Conservation (phyloP, 2,113 vertebrate species). For the Cinclus mexicanus region DNA sequence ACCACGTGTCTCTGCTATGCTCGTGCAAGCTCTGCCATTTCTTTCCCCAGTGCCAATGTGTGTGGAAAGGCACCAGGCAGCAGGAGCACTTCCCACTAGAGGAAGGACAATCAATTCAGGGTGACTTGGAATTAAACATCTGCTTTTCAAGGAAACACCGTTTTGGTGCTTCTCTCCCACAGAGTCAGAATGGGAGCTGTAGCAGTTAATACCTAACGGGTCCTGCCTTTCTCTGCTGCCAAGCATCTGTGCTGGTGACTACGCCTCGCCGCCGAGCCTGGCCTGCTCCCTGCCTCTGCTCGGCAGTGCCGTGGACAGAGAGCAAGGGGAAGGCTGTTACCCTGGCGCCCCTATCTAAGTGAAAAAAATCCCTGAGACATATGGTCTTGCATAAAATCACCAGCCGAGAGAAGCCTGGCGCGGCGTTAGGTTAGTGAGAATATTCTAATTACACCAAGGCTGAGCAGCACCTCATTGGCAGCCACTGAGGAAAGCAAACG, state of each 20-base stretch:
- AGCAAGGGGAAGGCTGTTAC: neutral
- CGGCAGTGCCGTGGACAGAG: neutral
- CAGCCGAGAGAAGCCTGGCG: neutral
- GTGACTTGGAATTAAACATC: neutral
- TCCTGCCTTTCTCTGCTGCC: slow-evolving; percentile 29
- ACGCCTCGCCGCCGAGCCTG: neutral
- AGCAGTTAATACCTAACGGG: neutral
- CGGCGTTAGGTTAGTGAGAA: slow-evolving; percentile 12
- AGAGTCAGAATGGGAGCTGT: neutral
- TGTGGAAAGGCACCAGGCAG: neutral
- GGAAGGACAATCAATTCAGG: neutral
- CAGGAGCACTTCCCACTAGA: neutral
- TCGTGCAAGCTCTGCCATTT: neutral
- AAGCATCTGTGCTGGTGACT: slow-evolving; percentile 57
- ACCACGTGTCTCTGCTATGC: neutral
- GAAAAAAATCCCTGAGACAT: slow-evolving; percentile 34
- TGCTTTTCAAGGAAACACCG: neutral
- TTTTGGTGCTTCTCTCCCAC: neutral
- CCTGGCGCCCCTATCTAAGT: neutral
- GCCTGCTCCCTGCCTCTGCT: neutral
- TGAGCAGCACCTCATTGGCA: slow-evolving; percentile 8
- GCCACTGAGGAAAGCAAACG: neutral
- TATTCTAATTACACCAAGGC: slow-evolving; percentile 12
- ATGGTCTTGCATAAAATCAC: slow-evolving; percentile 59
- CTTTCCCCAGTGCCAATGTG: neutral